Conservation (phyloP, 1,140 invertebrate species). For the Penaeus chinensis region DNA sequence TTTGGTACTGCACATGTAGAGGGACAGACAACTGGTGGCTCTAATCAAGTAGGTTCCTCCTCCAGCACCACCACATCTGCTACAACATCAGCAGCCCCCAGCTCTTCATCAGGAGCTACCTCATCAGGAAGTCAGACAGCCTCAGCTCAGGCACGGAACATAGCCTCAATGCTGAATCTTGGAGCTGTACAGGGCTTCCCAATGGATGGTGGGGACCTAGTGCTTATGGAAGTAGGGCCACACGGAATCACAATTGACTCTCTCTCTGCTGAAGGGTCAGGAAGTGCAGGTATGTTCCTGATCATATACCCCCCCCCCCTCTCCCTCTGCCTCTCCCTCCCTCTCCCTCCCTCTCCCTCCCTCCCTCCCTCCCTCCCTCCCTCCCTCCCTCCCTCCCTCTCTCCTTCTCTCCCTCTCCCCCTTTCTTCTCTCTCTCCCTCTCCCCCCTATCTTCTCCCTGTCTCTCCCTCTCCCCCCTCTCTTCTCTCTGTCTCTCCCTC, state of each 20-base stretch:
- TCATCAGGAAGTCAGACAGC: constrained; percentile 9
- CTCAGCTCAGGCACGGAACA: constrained; percentile 24
- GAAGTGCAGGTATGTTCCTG: constrained; percentile 66
- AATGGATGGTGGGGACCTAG: constrained; percentile 71
- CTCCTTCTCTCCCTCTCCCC: background rate
- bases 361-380: background rate
- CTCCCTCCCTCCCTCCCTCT: background rate
- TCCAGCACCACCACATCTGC: too few species aligned
- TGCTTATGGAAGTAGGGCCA: constrained; percentile 79
- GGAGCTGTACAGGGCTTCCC: constrained; percentile 52
- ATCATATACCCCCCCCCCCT: constrained; percentile 65
- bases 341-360: too few species aligned
- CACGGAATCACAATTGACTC: constrained; percentile 74
- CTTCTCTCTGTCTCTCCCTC: too few species aligned
- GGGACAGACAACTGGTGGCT: background rate
- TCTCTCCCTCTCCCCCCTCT: too few species aligned
- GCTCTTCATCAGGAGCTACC: constrained; percentile 17
- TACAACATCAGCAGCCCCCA: background rate
- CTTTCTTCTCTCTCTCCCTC: background rate
- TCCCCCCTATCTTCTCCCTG: too few species aligned
- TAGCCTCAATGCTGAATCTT: constrained; percentile 36
- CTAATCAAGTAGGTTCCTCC: background rate
- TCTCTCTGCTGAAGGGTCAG: constrained; percentile 68
- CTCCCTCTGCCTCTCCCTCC: background rate
- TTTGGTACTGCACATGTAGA: background rate